Percentiles rank a stretch among this genome's conserved stretches.
Evolutionary conservation across 2,888 invertebrate species (phyloP).

Genomic region (Drosophila birchii): DNA sequence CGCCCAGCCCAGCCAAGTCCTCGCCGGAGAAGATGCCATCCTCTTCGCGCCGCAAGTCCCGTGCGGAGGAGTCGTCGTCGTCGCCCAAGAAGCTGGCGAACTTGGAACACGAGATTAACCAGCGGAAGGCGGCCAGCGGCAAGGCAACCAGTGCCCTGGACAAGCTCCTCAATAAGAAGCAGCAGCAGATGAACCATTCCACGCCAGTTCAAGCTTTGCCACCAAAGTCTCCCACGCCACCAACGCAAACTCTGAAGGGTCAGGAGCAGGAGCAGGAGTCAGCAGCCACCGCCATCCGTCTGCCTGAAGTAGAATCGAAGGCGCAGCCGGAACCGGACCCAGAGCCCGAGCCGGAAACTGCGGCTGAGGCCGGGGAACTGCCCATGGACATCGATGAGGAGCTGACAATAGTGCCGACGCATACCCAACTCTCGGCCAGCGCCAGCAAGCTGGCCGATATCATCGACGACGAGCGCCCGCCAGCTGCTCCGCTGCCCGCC

Average conservation of each 20-base stretch:
- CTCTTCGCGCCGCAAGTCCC: constrained; percentile 53
- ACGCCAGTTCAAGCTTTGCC: constrained; percentile 1
- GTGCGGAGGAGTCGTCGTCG: constrained; percentile 55
- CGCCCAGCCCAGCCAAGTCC: constrained; percentile 51
- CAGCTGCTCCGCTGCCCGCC: constrained; percentile 82
- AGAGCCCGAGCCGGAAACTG: constrained; percentile 52
- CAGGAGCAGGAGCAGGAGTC: constrained; percentile 4
- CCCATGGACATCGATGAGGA: constrained; percentile 83
- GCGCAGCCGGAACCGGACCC: constrained; percentile 2
- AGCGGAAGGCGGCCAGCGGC: constrained; percentile 80
- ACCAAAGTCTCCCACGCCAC: constrained; percentile 20
- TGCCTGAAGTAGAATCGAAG: constrained; percentile 53
- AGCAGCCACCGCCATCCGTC: constrained; percentile 24
- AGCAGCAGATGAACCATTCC: constrained; percentile 82
- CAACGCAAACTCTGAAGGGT: background rate
- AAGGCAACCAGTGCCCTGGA: constrained; percentile 85
- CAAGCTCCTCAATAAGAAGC: constrained; percentile 86
- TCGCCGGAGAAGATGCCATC: constrained; percentile 52
- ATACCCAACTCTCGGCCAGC: constrained; percentile 67
- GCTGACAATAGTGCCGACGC: constrained; percentile 78
- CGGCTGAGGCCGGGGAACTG: constrained; percentile 74
- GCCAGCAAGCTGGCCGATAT: constrained; percentile 69
- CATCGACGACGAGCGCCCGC: constrained; percentile 80
- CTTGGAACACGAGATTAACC: constrained; percentile 82
- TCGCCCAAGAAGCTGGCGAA: constrained; percentile 68